Evolutionary conservation across 92 coral and sea anemone species (phyloP).

Genomic region (Phenganax subtilis): DNA sequence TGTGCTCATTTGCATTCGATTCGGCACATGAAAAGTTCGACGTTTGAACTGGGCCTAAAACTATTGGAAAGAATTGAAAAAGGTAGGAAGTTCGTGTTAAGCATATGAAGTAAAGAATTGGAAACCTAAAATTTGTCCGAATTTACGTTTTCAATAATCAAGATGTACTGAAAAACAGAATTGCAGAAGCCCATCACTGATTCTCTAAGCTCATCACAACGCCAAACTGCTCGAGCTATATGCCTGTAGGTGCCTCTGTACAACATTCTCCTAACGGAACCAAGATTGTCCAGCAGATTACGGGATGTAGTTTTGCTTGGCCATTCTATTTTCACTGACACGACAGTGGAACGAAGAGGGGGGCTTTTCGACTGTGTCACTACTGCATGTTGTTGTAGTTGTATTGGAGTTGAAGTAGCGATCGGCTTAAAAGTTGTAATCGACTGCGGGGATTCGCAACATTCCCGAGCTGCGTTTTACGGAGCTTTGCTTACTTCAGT

Average conservation of each 20-base stretch:
- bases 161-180: no score
- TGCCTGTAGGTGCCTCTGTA: slow-evolving; percentile 55
- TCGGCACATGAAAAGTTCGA: no score
- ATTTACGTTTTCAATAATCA: no score
- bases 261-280: slow-evolving; percentile 58
- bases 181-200: no score
- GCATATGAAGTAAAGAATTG: no score
- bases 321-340: slow-evolving; percentile 43
- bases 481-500: neutral
- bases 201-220: slow-evolving; percentile 20
- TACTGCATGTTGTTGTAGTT: no score
- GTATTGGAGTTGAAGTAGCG: neutral
- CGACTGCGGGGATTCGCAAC: no score
- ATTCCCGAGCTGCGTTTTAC: neutral
- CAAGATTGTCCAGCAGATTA: slow-evolving; percentile 52
- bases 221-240: slow-evolving; percentile 59
- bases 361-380: neutral
- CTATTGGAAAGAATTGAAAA: no score
- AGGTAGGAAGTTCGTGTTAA: no score
- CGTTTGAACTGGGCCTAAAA: no score
- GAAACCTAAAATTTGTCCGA: no score
- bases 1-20: no score
- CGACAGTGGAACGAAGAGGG: slow-evolving; percentile 22
- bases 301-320: slow-evolving; percentile 44
- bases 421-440: neutral